Evolutionary conservation across 2,888 invertebrate species (phyloP).

Genomic region (Priocnemis perturbator): DNA sequence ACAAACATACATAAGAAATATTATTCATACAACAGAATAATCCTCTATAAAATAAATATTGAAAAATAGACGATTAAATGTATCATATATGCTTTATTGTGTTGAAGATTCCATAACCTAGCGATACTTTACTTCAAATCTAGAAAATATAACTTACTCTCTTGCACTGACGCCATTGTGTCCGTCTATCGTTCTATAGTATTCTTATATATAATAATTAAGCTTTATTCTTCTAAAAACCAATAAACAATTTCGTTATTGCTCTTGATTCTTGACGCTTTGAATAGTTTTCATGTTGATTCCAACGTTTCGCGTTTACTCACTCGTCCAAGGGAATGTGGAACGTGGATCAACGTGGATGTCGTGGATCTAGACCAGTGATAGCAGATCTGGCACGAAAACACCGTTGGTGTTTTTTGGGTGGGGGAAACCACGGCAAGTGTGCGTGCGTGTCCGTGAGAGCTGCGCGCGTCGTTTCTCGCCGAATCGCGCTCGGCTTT

Average conservation of each 20-base stretch:
- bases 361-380: too few species aligned
- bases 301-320: background rate
- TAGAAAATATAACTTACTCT: slow-evolving; percentile 37
- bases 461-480: too few species aligned
- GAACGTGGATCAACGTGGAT: too few species aligned
- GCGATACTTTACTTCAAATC: background rate
- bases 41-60: too few species aligned
- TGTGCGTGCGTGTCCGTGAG: too few species aligned
- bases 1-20: too few species aligned
- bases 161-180: slow-evolving; percentile 60
- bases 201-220: slow-evolving; percentile 1
- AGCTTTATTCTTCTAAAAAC: too few species aligned
- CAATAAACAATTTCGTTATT: background rate
- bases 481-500: too few species aligned
- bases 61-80: background rate
- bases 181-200: background rate
- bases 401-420: too few species aligned
- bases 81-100: background rate
- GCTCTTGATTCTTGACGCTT: slow-evolving; percentile 2
- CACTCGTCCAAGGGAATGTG: background rate
- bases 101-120: slow-evolving; percentile 11
- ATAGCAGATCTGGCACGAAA: too few species aligned
- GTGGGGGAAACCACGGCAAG: too few species aligned
- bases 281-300: background rate
- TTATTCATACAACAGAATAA: too few species aligned